Conservation (phyloP, 1,140 invertebrate genomes). For the Zaprionus capensis region DNA sequence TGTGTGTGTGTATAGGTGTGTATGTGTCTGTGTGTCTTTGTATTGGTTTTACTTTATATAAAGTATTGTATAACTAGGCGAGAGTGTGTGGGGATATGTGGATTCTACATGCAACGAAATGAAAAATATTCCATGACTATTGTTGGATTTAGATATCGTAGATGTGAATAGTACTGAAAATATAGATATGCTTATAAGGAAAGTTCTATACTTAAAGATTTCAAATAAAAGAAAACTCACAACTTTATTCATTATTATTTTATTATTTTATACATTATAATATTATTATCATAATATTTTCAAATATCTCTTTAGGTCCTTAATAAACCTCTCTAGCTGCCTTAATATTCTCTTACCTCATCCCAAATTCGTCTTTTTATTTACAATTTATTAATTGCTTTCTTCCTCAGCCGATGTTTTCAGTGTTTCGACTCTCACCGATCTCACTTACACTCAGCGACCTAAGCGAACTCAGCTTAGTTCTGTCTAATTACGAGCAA, state of each 20-base stretch:
- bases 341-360: not conserved
- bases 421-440: slow-evolving; percentile 34
- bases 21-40: slow-evolving; percentile 7
- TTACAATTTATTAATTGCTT: not conserved
- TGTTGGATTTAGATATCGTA: no score
- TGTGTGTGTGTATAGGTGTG: slow-evolving; percentile 10
- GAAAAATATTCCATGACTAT: no score
- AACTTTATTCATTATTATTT: no score
- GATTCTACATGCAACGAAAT: not conserved
- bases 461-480: slow-evolving; percentile 1
- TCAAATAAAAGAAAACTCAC: no score
- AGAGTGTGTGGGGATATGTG: not conserved
- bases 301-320: no score
- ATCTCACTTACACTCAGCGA: slow-evolving; percentile 51
- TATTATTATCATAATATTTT: no score
- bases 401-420: not conserved
- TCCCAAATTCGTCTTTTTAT: not conserved
- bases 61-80: not conserved
- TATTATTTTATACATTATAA: no score
- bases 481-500: slow-evolving; percentile 56
- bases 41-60: not conserved
- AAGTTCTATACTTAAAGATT: no score
- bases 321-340: no score
- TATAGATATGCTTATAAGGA: no score
- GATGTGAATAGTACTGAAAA: no score